Evolutionary conservation across 2,113 vertebrate species (phyloP), one percentile per base, ranked within the genome.

Genomic region (Tretioscincus oriximinensis): DNA sequence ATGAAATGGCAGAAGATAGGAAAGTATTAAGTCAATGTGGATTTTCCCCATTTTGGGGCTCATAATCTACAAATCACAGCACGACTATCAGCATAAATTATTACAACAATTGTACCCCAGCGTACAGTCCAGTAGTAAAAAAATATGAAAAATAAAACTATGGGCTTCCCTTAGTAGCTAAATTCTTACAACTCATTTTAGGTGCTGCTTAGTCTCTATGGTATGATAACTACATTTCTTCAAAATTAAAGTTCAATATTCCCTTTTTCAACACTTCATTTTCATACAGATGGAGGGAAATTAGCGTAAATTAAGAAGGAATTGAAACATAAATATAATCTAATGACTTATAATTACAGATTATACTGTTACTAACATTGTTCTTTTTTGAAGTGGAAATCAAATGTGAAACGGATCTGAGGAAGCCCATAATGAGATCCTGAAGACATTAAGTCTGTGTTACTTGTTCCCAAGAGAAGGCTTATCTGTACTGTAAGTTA

Each of bases 121-220:
- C 79, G 45, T 85, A 54, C 65, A 54, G 16, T 47, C 87, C 85
- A 72, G 73, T 86, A 85, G 0, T 82, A 80, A 91, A 78, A 85
- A 90, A 67, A 81, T 87, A 51, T 66, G 86, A 68, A 92, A 90
- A 93, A 87, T 90, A 85, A 88, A 54, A 86, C 35, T 60, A 68
- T 90, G 86, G 64, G 75, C 87, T 87, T 41, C 84, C 82, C 77
- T 87, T 91, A 90, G 22, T 73, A 86, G 83, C 73, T 88, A 84
- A 92, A 29, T 81, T 74, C 24, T 9, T 68, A 51, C 68, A 81
- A 71, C 58, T 67, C 11, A 47, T 58, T 63, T 49, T 61, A 47
- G 35, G 26, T 60, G 54, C 65, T 76, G 41, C 12, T 63, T 61
- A 63, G 49, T 61, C 22, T 63, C 49, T 70, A 63, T 26, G 16